Evolutionary conservation across 2,113 vertebrate species (phyloP), one percentile per base, ranked within the genome.

Genomic region (Indri indri): DNA sequence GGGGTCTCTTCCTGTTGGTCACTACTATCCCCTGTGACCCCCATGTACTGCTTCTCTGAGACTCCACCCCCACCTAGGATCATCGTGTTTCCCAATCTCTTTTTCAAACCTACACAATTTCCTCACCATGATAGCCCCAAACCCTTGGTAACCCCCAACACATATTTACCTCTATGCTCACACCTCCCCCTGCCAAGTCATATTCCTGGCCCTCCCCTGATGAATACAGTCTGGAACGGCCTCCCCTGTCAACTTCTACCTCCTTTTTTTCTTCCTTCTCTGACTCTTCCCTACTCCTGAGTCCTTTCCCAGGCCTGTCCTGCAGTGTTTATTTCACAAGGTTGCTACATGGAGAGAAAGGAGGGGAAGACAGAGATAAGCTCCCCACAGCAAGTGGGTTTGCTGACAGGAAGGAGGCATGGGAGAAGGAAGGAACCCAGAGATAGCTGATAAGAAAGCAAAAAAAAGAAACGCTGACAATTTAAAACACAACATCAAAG

Each of bases 81-180:
- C 3, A 47, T 57, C 30, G 13, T 42, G 45, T 32, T 57, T 37
- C 65, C 20, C 4, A 27, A 2, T 65, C 34, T 74, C 37, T 47
- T 37, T 52, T 76, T 82, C 66, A 89, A 91, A 40, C 86, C 98
- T 97, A 7, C 7, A 42, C 12, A 37, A 42, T 91, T 25, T 52
- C 22, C 76, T 87, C 25, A 87, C 14, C 61, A 45, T 8, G 52
- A 57, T 12, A 63, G 27, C 32, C 45, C 22, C 68, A 68, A 71
- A 61, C 47, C 54, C 42, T 82, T 65, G 68, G 42, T 57, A 52
- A 18, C 0, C 6, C 27, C 42, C 23, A 45, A 61, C 12, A 81
- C 47, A 81, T 54, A 88, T 50, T 65, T 45, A 23, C 6, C 57
- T 10, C 8, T 37, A n/a, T n/a, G 68, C 42, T 86, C 54, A 79